Conservation (phyloP, 2,888 invertebrate genomes). For the Camponotus fellah region DNA sequence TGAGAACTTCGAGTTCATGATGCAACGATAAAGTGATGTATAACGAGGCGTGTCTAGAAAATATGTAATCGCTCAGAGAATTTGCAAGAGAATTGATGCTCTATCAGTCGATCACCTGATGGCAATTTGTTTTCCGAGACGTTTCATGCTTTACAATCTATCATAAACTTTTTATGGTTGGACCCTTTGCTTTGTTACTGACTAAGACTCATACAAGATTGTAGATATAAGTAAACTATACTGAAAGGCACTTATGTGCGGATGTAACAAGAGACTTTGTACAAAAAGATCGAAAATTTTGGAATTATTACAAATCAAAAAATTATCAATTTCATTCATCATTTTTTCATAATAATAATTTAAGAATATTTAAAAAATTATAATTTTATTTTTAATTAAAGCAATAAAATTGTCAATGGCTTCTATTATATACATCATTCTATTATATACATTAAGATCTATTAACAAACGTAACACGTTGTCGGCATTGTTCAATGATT, state of each 20-base stretch:
- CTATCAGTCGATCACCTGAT: constrained; percentile 56
- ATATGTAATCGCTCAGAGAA: constrained; percentile 64
- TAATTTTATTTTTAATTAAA: neutral
- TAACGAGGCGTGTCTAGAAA: constrained; percentile 65
- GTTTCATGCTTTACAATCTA: constrained; percentile 65
- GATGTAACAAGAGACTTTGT: neutral
- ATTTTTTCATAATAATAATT: neutral
- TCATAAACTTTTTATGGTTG: constrained; percentile 34
- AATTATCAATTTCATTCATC: neutral
- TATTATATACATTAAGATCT: neutral
- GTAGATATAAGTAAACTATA: constrained; percentile 22
- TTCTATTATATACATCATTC: too few relatives aligned
- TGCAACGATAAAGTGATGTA: constrained; percentile 39
- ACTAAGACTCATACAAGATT: constrained; percentile 24
- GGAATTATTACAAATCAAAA: neutral
- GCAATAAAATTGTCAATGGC: neutral
- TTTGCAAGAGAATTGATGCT: constrained; percentile 67
- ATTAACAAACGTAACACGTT: constrained; percentile 10
- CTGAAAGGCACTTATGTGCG: neutral
- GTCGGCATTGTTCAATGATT: constrained; percentile 12
- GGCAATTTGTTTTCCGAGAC: constrained; percentile 66
- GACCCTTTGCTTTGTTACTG: constrained; percentile 19
- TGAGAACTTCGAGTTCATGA: constrained; percentile 50
- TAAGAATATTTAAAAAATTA: neutral
- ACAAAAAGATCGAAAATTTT: neutral